Evolutionary conservation across 2,888 invertebrate genomes (phyloP).

Genomic region (Cybosia mesomella): DNA sequence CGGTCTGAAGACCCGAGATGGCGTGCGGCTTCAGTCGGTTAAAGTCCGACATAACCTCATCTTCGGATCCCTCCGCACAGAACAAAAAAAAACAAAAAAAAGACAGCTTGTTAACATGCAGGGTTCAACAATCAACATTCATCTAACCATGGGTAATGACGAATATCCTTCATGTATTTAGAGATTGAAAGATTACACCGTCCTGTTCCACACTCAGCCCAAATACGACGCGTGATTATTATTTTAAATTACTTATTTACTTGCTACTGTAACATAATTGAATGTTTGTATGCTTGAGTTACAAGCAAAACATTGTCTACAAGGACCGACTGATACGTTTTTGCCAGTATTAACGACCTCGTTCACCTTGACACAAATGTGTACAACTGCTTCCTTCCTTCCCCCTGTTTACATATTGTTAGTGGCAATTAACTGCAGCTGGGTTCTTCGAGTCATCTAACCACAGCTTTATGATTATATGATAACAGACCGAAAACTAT

Average conservation of each 20-base stretch:
- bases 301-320: constrained; percentile 22
- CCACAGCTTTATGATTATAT: too few species aligned
- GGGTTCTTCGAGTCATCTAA: neutral
- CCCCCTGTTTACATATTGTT: constrained; percentile 47
- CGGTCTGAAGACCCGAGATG: too few species aligned
- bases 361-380: constrained; percentile 67
- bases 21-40: too few species aligned
- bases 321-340: constrained; percentile 39
- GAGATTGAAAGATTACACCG: neutral
- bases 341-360: constrained; percentile 32
- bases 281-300: too few species aligned
- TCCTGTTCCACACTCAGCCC: neutral
- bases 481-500: too few species aligned
- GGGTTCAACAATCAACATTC: too few species aligned
- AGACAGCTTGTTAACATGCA: too few species aligned
- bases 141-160: too few species aligned
- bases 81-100: too few species aligned
- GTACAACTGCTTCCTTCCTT: constrained; percentile 59
- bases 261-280: neutral
- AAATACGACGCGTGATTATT: neutral
- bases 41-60: too few species aligned
- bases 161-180: too few species aligned
- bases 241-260: neutral
- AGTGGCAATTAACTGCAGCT: constrained; percentile 19
- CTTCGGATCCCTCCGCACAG: too few species aligned